Evolutionary conservation across 2,113 vertebrate species (phyloP).

Genomic region (Cheirogaleus medius): DNA sequence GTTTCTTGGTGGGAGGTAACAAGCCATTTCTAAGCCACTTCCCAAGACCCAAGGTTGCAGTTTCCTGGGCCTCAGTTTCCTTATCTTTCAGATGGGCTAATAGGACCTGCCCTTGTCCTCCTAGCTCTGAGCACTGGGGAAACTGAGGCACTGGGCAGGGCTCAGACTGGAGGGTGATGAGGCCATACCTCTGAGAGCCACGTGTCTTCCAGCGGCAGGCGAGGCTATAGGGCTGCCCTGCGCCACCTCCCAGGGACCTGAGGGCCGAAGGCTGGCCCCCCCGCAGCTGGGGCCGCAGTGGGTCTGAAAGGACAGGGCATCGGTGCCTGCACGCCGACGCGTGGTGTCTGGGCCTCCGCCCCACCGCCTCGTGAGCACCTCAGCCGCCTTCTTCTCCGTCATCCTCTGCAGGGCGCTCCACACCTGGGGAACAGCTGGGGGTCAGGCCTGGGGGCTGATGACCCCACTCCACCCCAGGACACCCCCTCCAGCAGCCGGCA

Average conservation of each 20-base stretch:
- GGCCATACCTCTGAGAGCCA: constrained; percentile 71
- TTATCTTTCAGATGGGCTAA: background rate
- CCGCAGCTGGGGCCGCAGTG: constrained; percentile 89
- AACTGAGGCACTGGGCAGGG: background rate
- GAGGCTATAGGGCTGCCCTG: constrained; percentile 61
- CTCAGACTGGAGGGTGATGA: background rate
- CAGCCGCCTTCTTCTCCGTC: constrained; percentile 92
- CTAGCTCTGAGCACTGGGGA: background rate
- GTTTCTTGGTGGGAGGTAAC: background rate
- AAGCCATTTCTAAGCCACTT: background rate
- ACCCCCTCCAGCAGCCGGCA: background rate
- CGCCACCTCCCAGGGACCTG: constrained; percentile 81
- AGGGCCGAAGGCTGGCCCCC: constrained; percentile 85
- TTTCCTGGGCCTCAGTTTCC: background rate
- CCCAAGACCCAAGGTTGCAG: background rate
- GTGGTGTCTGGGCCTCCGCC: fast-evolving
- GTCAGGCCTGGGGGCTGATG: background rate
- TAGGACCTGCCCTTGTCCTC: background rate
- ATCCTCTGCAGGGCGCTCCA: constrained; percentile 90
- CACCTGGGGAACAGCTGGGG: fast-evolving
- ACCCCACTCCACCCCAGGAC: background rate
- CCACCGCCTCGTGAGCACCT: constrained; percentile 87
- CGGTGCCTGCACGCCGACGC: fast-evolving
- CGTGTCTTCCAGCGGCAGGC: constrained; percentile 73
- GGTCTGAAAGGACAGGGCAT: constrained; percentile 82